A percentile compares a stretch with the other conserved stretches of the same genome.
phyloP scores from a whole-genome alignment of 2,797 vertebrate genomes.

The Staurois parvus region DNA sequence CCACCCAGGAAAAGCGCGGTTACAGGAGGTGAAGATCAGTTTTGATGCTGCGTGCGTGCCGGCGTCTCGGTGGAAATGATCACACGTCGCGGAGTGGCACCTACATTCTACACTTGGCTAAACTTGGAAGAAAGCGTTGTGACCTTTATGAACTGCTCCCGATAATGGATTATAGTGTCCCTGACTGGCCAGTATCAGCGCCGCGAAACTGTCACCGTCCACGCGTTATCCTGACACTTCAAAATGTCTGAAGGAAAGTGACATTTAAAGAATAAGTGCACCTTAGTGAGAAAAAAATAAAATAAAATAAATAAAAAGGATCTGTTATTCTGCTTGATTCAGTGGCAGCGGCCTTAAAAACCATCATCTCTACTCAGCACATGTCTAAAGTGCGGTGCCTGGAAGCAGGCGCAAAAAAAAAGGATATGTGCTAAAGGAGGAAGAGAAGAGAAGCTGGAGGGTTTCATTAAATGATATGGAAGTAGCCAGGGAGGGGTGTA shows the following conservation, averaged over 20 bases:
- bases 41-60: slow-evolving; percentile 17
- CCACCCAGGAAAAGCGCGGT: not conserved
- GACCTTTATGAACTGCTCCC: slow-evolving; percentile 55
- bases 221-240: not conserved
- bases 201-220: slow-evolving; percentile 33
- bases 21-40: not conserved
- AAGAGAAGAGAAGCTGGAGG: no score
- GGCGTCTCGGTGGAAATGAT: slow-evolving; percentile 58
- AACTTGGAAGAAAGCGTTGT: slow-evolving; percentile 46
- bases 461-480: no score
- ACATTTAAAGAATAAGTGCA: not conserved
- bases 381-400: no score
- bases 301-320: not conserved
- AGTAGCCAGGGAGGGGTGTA: no score
- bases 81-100: slow-evolving; percentile 37
- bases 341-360: not conserved
- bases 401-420: no score
- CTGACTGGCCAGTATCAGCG: slow-evolving; percentile 22
- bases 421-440: no score
- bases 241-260: not conserved
- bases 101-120: slow-evolving; percentile 51
- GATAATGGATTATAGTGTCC: slow-evolving; percentile 52
- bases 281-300: not conserved
- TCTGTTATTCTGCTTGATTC: not conserved
- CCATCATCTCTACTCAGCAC: no score